Evolutionary conservation across 2,888 invertebrate genomes (phyloP).

Genomic region (Leistus spinibarbis): DNA sequence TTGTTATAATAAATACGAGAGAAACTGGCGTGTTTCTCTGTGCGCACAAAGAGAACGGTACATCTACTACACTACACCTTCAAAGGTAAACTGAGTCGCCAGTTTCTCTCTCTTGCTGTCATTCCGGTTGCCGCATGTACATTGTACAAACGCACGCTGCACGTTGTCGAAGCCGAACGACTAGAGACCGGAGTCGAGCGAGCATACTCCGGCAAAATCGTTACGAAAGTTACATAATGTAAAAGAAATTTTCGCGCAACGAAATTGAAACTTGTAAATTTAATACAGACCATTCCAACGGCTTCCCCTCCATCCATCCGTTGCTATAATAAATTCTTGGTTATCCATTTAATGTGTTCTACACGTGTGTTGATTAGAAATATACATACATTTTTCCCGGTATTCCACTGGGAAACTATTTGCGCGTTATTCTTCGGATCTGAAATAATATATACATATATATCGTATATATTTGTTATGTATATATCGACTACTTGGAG

Average conservation of each 20-base stretch:
- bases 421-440: not conserved
- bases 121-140: slow-evolving; percentile 33
- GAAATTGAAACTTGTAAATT: not conserved
- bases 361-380: not conserved
- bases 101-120: slow-evolving; percentile 36
- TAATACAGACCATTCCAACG: not conserved
- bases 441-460: too few relatives aligned
- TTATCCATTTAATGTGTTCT: not conserved
- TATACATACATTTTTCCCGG: not conserved
- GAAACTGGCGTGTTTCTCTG: slow-evolving; percentile 14
- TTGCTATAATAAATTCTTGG: not conserved
- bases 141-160: slow-evolving; percentile 12
- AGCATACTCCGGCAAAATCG: slow-evolving; percentile 25
- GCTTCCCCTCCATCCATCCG: not conserved
- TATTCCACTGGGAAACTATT: not conserved
- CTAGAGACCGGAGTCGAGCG: not conserved
- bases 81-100: slow-evolving; percentile 21
- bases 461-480: too few relatives aligned
- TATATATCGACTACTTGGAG: too few relatives aligned
- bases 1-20: not conserved
- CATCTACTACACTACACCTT: slow-evolving; percentile 6
- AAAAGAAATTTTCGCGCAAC: slow-evolving; percentile 2
- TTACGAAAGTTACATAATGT: slow-evolving; percentile 25
- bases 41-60: slow-evolving; percentile 9
- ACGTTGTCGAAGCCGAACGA: slow-evolving; percentile 34